phyloP scores from a whole-genome alignment of 2,113 vertebrate species.

The Dromaius novaehollandiae region DNA sequence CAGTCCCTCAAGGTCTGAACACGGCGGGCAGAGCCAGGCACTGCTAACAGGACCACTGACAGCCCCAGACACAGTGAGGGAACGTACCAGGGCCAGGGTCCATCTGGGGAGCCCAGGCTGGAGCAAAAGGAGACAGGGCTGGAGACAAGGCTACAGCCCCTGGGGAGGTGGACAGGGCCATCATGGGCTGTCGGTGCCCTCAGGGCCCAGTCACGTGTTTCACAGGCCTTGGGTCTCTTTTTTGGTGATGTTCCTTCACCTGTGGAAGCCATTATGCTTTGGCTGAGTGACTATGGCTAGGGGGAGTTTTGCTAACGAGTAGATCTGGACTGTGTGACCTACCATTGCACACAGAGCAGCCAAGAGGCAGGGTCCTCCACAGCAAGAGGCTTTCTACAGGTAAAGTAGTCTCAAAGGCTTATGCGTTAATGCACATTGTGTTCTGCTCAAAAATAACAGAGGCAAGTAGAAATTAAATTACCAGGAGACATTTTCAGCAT shows the following conservation, averaged over 20 bases:
- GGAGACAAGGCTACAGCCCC: neutral
- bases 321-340: neutral
- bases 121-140: neutral
- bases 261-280: neutral
- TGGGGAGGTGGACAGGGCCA: neutral
- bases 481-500: neutral
- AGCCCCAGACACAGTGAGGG: neutral
- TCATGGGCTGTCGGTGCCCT: neutral
- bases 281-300: neutral
- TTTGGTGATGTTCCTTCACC: neutral
- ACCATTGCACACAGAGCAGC: neutral
- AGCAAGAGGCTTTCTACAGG: neutral
- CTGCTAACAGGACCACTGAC: neutral
- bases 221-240: neutral
- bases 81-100: rapidly evolving
- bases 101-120: neutral
- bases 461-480: neutral
- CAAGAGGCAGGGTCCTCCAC: neutral
- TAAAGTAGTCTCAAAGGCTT: neutral
- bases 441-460: neutral
- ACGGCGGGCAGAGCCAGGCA: rapidly evolving
- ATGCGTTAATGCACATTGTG: neutral
- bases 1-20: neutral
- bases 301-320: neutral
- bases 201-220: neutral